Evolutionary conservation across 1,140 invertebrate genomes (phyloP), one percentile per base, ranked within the genome.

Genomic region (Sarcophaga bullata): DNA sequence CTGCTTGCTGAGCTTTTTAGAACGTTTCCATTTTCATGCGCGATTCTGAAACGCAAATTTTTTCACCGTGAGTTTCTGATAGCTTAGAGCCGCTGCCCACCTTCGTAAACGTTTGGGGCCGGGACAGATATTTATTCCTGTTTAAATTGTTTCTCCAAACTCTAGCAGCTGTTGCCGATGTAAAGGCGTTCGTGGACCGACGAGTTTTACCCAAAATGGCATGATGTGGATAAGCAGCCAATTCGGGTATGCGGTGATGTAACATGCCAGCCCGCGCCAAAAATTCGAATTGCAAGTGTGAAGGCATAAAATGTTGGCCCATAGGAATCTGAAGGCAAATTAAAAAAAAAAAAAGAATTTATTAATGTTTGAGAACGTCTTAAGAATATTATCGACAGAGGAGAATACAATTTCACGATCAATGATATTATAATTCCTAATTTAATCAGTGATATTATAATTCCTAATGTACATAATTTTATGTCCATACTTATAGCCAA

Each of bases 81-180:
- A 99, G 93, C 96, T 98, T 78, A 99, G 91, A 72, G n/a, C 96
- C 97, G 25, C 98, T 99, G 52, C 98, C 98, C 8, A 99, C 98
- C n/a, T 92, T 99, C 98, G 89, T n/a, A 99, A 99, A 87, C 98
- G 92, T 91, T 99, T 99, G 2, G 98, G 98, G n/a, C n/a, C n/a
- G 92, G 48, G 98, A 99, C 19, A 99, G 93, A 92, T 99, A 99
- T 91, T 99, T 99, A 92, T 99, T 99, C n/a, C 92, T 99, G 97
- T 80, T 97, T 93, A 91, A 99, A 99, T 91, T 99, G 98, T 91
- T 98, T 97, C 91, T 99, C 98, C 86, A 99, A n/a, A 91, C 91
- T 99, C 98, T 82, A 99, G 92, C 25, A 99, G 93, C 90, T 99
- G 98, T 90, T 99, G 98, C n/a, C 13, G 96, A 98, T 98, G 99